Conservation (phyloP, 2,888 invertebrate genomes). For the Nomada ferruginata region DNA sequence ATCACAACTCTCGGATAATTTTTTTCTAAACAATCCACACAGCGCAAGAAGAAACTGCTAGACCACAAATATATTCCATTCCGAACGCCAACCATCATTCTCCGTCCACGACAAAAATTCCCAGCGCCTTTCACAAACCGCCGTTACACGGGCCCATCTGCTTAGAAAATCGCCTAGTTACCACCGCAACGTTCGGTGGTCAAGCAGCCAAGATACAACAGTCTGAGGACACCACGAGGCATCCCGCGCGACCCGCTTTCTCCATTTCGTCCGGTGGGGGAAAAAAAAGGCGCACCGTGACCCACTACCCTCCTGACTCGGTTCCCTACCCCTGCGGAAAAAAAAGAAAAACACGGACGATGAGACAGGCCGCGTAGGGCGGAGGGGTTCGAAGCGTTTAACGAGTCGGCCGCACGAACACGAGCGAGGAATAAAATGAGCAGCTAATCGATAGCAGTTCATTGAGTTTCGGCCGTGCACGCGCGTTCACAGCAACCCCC, state of each 20-base stretch:
- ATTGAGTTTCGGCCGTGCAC: conserved; percentile 79
- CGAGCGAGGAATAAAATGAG: conserved; percentile 75
- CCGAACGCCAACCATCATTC: background rate
- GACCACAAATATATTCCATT: too few relatives aligned
- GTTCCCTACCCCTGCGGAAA: conserved; percentile 68
- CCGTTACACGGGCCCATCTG: conserved; percentile 23
- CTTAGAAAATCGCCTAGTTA: conserved; percentile 43
- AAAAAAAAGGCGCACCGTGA: conserved; percentile 74
- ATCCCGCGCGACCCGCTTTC: conserved; percentile 75
- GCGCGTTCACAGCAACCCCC: conserved; percentile 63
- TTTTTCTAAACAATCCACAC: too few relatives aligned
- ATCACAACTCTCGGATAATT: too few relatives aligned
- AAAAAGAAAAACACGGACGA: conserved; percentile 61
- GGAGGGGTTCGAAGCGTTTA: conserved; percentile 65
- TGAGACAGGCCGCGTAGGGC: conserved; percentile 35
- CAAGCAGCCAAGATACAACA: conserved; percentile 17
- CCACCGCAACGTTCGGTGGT: conserved; percentile 28
- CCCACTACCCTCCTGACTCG: conserved; percentile 82
- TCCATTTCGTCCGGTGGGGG: conserved; percentile 62
- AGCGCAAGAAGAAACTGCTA: too few relatives aligned
- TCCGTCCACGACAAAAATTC: too few relatives aligned
- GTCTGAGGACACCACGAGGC: conserved; percentile 61
- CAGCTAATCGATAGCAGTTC: conserved; percentile 81
- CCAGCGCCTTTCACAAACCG: too few relatives aligned
- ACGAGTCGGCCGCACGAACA: conserved; percentile 69